These are phyloP conservation scores for Rhinolophus sinicus DNA, from an alignment of 2,113 vertebrate species.

Conservation along the genomic window DNA sequence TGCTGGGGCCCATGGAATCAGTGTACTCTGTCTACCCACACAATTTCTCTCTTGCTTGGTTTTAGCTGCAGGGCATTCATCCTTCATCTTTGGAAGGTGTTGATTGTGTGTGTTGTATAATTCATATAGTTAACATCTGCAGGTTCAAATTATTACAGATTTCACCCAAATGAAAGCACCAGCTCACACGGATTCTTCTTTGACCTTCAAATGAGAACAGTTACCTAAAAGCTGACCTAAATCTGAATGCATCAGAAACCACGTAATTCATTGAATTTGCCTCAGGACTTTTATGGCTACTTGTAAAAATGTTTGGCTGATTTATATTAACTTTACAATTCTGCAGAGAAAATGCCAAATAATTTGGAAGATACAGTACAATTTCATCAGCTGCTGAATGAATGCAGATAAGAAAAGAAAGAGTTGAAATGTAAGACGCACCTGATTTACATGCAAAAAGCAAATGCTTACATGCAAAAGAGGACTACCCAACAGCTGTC, in stretches of 20 bases:
- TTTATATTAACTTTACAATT: slow-evolving; percentile 46
- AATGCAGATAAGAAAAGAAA: slow-evolving; percentile 36
- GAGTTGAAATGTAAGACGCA: slow-evolving; percentile 31
- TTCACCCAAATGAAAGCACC: background rate
- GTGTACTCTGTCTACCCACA: background rate
- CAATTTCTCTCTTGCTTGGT: background rate
- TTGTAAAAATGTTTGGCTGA: slow-evolving; percentile 31
- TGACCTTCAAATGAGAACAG: background rate
- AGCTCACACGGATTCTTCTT: background rate
- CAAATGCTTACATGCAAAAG: background rate
- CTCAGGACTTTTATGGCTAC: background rate
- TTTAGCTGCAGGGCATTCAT: background rate
- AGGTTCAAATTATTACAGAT: slow-evolving; percentile 21
- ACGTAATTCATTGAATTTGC: slow-evolving; percentile 1
- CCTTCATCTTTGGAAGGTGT: background rate
- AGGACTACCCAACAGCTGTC: background rate
- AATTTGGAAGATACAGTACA: slow-evolving; percentile 17
- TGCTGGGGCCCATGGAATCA: background rate
- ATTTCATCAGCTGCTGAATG: slow-evolving; percentile 37
- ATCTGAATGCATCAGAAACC: slow-evolving; percentile 5
- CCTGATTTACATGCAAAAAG: slow-evolving; percentile 23
- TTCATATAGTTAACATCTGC: background rate
- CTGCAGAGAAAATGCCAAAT: slow-evolving; percentile 32
- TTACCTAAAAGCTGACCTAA: background rate
- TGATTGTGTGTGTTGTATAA: background rate